Conservation (phyloP, 2,797 vertebrate species). For the Chloroceryle inda region DNA sequence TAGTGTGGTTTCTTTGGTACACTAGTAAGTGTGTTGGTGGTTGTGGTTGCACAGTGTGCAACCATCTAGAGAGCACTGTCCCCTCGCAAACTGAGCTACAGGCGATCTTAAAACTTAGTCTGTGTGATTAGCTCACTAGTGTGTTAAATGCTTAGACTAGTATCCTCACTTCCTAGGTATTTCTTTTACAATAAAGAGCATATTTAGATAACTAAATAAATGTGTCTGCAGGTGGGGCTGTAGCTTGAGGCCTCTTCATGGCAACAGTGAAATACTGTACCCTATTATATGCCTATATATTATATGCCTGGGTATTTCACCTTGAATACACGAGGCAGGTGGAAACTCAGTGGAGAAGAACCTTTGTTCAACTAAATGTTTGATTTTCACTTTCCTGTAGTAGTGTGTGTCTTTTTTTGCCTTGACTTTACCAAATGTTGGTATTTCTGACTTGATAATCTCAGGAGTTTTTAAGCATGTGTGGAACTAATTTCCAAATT, state of each 20-base stretch:
- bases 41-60: not conserved
- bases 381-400: not conserved
- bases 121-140: not conserved
- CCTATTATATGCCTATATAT: too few species aligned
- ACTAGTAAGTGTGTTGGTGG: not conserved
- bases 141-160: not conserved
- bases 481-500: not conserved
- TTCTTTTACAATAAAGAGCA: not conserved
- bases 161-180: not conserved
- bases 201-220: not conserved
- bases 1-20: not conserved
- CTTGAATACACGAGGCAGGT: fast-evolving
- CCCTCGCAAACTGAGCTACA: not conserved
- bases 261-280: not conserved
- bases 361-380: not conserved
- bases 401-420: not conserved
- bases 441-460: not conserved
- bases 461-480: not conserved
- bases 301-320: not conserved
- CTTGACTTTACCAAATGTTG: not conserved
- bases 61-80: not conserved
- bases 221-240: not conserved
- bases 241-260: not conserved
- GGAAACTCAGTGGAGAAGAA: not conserved
- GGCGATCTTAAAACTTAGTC: not conserved